Conservation (phyloP, 2,113 vertebrate genomes). For the Mustelus asterias region DNA sequence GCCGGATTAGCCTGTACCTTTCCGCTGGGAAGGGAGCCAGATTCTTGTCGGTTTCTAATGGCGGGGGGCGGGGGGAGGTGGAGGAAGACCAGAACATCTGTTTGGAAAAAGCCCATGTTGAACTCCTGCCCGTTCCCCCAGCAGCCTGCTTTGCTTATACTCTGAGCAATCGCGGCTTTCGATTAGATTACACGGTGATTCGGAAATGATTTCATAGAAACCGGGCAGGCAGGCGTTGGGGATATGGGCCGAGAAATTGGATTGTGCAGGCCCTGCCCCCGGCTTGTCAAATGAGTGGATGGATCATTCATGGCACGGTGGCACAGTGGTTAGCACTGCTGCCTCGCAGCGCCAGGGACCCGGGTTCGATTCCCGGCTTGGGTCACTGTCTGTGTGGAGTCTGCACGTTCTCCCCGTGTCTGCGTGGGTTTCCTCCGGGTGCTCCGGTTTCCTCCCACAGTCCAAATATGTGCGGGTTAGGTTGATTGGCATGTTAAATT, state of each 20-base stretch:
- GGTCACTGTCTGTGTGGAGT: too few species aligned
- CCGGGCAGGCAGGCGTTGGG: neutral
- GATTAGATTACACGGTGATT: neutral
- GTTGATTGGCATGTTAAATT: too few species aligned
- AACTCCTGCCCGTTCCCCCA: neutral
- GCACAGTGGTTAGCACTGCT: too few species aligned
- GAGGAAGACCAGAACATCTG: neutral
- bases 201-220: too few species aligned
- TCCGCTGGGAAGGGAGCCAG: neutral
- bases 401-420: too few species aligned
- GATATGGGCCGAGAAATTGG: neutral
- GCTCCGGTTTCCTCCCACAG: too few species aligned
- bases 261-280: neutral
- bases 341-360: too few species aligned
- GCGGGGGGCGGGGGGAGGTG: too few species aligned
- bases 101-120: neutral
- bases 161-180: neutral
- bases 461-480: too few species aligned
- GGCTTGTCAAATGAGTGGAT: neutral
- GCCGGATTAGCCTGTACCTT: neutral
- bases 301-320: neutral
- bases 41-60: neutral
- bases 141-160: neutral
- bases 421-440: too few species aligned
- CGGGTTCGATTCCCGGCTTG: too few species aligned